Evolutionary conservation across 2,113 vertebrate genomes (phyloP), one percentile per base, ranked within the genome.

Genomic region (Picathartes gymnocephalus): DNA sequence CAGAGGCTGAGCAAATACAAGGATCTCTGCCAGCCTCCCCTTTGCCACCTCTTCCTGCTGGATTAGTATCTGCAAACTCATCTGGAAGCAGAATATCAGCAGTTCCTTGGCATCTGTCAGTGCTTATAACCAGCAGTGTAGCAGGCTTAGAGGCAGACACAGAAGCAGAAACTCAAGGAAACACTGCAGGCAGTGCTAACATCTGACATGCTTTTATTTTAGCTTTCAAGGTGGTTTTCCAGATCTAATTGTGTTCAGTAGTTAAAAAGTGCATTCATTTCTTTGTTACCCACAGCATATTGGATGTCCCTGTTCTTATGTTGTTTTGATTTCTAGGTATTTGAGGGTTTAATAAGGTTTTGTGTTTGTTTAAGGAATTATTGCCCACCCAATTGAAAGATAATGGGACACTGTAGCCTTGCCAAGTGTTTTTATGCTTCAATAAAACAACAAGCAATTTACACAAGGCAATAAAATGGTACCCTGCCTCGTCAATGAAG

Each of bases 371-470:
- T 81, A 95, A 95, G 73, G 73, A 95, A 89, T 95, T 93, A 94
- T 68, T 97, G 81, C 65, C 58, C 80, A 92, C 86, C 80, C 88
- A 71, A 37, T 68, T 68, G 92, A 95, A 95, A 95, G 88, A 94
- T 92, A 97, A 96, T 84, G 91, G 94, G 86, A 78, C 0, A 1
- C 76, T 89, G 86, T 93, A 79, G 61, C 81, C 69, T 74, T 82
- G 94, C 94, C 96, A 96, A 97, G 73, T 86, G 94, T 91, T 96
- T 95, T 95, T 91, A 90, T 88, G 91, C 89, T 81, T 95, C 91
- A 92, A 30, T 96, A 93, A 95, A 96, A 91, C 57, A 86, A 92
- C 89, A 79, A 87, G 81, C 89, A 92, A 95, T 96, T 95, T 92
- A 87, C 65, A 95, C 83, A 92, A 76, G 91, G 92, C 91, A 93